phyloP scores from a whole-genome alignment of 2,888 invertebrate genomes.

The Chesias legatella region DNA sequence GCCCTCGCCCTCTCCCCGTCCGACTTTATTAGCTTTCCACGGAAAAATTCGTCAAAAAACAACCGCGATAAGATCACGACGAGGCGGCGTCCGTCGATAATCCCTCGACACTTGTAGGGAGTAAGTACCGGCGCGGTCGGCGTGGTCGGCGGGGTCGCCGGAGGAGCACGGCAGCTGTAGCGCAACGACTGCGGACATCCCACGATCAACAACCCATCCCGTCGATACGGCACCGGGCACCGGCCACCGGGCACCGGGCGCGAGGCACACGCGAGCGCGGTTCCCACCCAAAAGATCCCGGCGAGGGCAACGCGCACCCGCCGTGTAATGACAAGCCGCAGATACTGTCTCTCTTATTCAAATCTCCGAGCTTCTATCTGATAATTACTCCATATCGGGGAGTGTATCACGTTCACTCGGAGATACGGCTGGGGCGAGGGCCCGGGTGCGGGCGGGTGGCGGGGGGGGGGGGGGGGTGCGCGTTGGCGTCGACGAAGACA shows the following conservation, averaged over 20 bases:
- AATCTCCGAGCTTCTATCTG: conserved; percentile 71
- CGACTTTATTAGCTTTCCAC: conserved; percentile 65
- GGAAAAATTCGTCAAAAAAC: conserved; percentile 72
- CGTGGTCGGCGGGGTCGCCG: no score
- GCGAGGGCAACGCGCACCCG: no score
- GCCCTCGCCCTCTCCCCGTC: conserved; percentile 32
- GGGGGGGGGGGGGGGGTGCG: conserved; percentile 18
- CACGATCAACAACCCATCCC: no score
- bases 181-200: no score
- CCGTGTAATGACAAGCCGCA: conserved; percentile 53
- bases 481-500: conserved; percentile 49
- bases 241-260: no score
- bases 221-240: no score
- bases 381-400: conserved; percentile 72
- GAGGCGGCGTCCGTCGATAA: conserved; percentile 72
- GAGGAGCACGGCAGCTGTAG: conserved; percentile 2
- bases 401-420: conserved; percentile 64
- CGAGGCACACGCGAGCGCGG: no score
- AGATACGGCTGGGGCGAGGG: conserved; percentile 41
- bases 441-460: conserved; percentile 17
- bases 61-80: conserved; percentile 68
- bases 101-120: conserved; percentile 59
- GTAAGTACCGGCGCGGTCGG: no score
- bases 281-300: no score
- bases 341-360: conserved; percentile 67